A percentile compares a stretch with the other conserved stretches of the same genome.
Conservation (phyloP, 2,797 vertebrate genomes). For the Periophthalmus magnuspinnatus region DNA sequence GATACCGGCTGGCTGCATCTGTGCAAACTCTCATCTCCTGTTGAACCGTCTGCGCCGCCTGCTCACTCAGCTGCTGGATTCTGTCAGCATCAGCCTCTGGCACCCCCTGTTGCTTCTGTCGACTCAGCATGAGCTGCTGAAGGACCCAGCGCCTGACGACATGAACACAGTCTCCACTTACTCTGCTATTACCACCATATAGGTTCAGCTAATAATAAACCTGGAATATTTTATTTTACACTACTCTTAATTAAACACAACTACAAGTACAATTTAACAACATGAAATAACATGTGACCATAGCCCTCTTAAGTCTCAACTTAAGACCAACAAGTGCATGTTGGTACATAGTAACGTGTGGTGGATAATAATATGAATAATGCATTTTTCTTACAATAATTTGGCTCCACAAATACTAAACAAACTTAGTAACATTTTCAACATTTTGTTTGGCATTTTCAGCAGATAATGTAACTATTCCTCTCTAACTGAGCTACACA, state of each 20-base stretch:
- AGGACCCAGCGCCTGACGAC: slow-evolving; percentile 89
- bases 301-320: too few species aligned
- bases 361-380: too few species aligned
- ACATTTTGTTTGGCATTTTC: neutral
- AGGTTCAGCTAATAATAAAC: neutral
- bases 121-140: slow-evolving; percentile 81
- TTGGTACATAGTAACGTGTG: too few species aligned
- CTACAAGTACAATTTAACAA: neutral
- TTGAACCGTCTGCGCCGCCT: slow-evolving; percentile 78
- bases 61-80: slow-evolving; percentile 63
- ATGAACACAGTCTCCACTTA: neutral
- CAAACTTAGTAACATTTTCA: neutral
- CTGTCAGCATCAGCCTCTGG: slow-evolving; percentile 37
- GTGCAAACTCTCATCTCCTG: slow-evolving; percentile 93
- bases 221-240: neutral
- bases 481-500: neutral
- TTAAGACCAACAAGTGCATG: too few species aligned
- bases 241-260: neutral
- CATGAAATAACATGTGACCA: neutral
- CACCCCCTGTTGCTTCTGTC: slow-evolving; percentile 76
- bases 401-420: too few species aligned
- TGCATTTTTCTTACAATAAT: too few species aligned
- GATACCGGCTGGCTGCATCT: slow-evolving; percentile 91
- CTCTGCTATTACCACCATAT: neutral
- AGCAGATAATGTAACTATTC: neutral